Percentiles rank a stretch among this genome's conserved stretches.
These are phyloP conservation scores for Hypothenemus hampei DNA, from an alignment of 1,140 invertebrate species.

Conservation along the genomic window DNA sequence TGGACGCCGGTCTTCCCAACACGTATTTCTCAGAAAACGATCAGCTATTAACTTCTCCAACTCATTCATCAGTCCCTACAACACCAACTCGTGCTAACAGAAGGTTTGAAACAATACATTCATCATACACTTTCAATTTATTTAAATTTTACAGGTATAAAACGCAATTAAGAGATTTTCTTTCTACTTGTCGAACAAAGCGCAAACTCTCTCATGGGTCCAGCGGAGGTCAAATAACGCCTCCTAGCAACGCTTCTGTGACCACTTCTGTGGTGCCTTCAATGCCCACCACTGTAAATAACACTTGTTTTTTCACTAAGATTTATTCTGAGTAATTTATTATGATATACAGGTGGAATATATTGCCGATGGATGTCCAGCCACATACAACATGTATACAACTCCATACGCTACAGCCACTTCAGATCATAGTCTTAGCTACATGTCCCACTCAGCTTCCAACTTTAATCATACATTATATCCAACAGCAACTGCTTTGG, in stretches of 20 bases:
- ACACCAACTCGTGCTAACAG: constrained; percentile 74
- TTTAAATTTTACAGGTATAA: constrained; percentile 58
- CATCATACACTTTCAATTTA: neutral
- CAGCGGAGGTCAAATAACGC: constrained; percentile 42
- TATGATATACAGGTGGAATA: constrained; percentile 53
- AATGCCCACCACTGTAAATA: constrained; percentile 41
- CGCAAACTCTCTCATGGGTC: constrained; percentile 64
- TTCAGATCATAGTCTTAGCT: constrained; percentile 59
- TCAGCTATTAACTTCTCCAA: constrained; percentile 63
- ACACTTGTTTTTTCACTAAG: neutral
- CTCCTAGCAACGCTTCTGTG: constrained; percentile 35
- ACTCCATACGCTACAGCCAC: constrained; percentile 68
- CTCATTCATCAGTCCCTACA: constrained; percentile 49
- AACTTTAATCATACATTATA: constrained; percentile 70
- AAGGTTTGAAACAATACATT: constrained; percentile 46
- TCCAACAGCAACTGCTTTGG: constrained; percentile 59
- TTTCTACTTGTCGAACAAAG: constrained; percentile 87
- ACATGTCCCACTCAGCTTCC: constrained; percentile 61
- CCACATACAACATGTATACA: constrained; percentile 77
- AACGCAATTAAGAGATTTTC: constrained; percentile 85
- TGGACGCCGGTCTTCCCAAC: constrained; percentile 85
- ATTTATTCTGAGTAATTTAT: neutral
- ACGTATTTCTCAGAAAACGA: constrained; percentile 84
- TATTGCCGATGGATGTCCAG: constrained; percentile 60
- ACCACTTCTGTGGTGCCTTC: constrained; percentile 43